Base-by-base conservation (phyloP, 2,113 vertebrate genomes). In the Sorex araneus region DNA sequence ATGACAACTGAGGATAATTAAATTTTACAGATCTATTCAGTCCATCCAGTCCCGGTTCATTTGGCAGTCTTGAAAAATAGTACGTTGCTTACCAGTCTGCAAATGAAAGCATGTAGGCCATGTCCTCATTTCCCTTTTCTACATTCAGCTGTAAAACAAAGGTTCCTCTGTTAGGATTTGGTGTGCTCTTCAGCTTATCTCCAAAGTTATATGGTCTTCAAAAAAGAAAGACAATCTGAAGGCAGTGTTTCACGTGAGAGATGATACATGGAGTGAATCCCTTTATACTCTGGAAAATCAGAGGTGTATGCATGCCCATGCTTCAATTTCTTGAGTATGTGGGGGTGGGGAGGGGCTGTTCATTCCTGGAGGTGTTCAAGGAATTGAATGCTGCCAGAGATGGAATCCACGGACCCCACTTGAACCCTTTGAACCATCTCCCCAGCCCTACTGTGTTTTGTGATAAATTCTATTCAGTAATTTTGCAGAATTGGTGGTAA, bases 1-100 rank as follows among this genome's bases (percentile, higher is more conserved):
- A 27, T 90, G 45, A 93, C 71, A 57, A 21, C n/a, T 82, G 83
- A 82, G 75, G 54, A 69, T 83, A 36, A 93, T 94, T 90, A 69
- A 92, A 73, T 73, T 80, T 82, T 43, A 47, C 75, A 87, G 34
- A 84, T 80, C 2, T 80, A 32, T 73, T 60, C 82, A 77, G 19
- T 70, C 12, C n/a, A 86, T 70, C 12, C n/a, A 86, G 4, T 90
- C 30, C 45, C 47, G 63, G 1, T 57, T 4, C n/a, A 66, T 78
- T n/a, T 86, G 50, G 11, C 66, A 60, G 66, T 81, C 86, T 84
- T 90, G 23, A 77, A 54, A 88, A 83, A 73, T 10, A 47, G 64
- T 50, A 16, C 30, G 74, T 84, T 64, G 18, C 47, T 92, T 70
- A 63, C 43, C 18, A 32, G 87, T 81, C 66, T 82, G 28, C 36